Conservation (phyloP, 2,888 invertebrate genomes). For the Epistrophella euchroma region DNA sequence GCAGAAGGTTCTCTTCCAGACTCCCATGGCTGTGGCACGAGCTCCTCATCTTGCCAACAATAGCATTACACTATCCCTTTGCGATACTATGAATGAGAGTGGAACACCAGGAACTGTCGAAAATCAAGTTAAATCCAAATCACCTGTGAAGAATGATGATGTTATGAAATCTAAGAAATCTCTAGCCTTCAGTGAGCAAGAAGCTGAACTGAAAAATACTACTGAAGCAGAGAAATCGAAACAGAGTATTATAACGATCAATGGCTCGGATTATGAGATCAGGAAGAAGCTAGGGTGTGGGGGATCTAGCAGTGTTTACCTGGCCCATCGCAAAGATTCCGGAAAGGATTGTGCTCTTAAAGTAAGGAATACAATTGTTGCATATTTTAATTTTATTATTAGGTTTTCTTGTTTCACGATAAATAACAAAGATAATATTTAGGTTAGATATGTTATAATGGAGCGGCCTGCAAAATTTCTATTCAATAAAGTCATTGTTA, state of each 20-base stretch:
- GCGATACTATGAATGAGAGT: slow-evolving; percentile 81
- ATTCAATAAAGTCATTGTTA: no score
- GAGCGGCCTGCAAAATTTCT: no score
- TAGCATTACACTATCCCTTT: slow-evolving; percentile 81
- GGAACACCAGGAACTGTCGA: slow-evolving; percentile 78
- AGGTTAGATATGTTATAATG: no score
- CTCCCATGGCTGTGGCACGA: slow-evolving; percentile 82
- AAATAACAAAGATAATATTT: no score
- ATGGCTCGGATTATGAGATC: slow-evolving; percentile 89
- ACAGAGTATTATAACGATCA: slow-evolving; percentile 86
- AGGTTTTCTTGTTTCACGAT: no score
- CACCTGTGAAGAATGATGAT: slow-evolving; percentile 50
- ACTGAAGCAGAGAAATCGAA: slow-evolving; percentile 65
- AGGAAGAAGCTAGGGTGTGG: slow-evolving; percentile 92
- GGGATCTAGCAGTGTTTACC: slow-evolving; percentile 94
- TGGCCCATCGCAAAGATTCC: slow-evolving; percentile 79
- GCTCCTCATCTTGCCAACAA: slow-evolving; percentile 79
- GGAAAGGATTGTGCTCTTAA: slow-evolving; percentile 82
- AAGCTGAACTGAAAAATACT: slow-evolving; percentile 27
- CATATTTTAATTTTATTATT: no score
- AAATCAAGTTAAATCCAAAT: slow-evolving; percentile 47
- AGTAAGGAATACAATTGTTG: slow-evolving; percentile 66
- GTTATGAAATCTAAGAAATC: slow-evolving; percentile 79
- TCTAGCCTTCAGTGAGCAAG: slow-evolving; percentile 76
- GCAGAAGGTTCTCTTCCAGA: slow-evolving; percentile 83